Evolutionary conservation across 2,113 vertebrate species (phyloP).

Genomic region (Sarotherodon lohbergeri): DNA sequence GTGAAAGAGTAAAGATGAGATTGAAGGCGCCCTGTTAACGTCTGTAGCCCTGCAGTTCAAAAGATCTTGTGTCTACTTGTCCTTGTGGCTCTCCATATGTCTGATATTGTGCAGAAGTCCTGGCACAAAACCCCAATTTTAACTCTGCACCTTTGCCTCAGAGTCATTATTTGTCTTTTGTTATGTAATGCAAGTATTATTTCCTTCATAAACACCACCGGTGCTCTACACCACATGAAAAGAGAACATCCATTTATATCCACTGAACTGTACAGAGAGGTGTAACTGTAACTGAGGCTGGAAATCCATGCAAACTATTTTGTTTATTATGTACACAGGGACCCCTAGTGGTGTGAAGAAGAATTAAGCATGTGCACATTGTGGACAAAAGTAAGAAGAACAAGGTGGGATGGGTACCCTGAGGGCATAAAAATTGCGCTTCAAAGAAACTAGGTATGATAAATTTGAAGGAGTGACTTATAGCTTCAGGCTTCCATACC

Average conservation of each 20-base stretch:
- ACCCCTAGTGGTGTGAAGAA: slow-evolving; percentile 66
- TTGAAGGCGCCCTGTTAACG: background rate
- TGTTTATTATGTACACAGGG: slow-evolving; percentile 57
- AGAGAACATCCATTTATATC: background rate
- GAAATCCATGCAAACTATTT: background rate
- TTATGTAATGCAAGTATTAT: slow-evolving; percentile 1
- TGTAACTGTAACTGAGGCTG: background rate
- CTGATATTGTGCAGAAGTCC: slow-evolving; percentile 46
- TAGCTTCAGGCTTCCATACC: slow-evolving; percentile 37
- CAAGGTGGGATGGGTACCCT: background rate
- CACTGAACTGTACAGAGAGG: background rate
- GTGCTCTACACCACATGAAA: slow-evolving; percentile 11
- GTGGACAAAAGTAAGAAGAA: background rate
- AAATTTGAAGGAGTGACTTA: slow-evolving; percentile 35
- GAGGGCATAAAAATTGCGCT: background rate
- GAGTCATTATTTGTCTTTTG: slow-evolving; percentile 4
- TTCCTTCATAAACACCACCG: background rate
- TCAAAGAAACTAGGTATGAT: slow-evolving; percentile 44
- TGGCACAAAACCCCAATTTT: slow-evolving; percentile 21
- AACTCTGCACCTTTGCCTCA: background rate
- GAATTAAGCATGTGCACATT: background rate
- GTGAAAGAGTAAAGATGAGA: background rate
- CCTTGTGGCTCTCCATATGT: slow-evolving; percentile 26
- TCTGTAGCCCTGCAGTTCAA: slow-evolving; percentile 25
- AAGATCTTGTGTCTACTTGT: slow-evolving; percentile 48